A percentile compares a stretch with the other conserved stretches of the same genome.
These are phyloP conservation scores for Nesogale talazaci DNA, from an alignment of 2,113 vertebrate species.

Conservation along the genomic window DNA sequence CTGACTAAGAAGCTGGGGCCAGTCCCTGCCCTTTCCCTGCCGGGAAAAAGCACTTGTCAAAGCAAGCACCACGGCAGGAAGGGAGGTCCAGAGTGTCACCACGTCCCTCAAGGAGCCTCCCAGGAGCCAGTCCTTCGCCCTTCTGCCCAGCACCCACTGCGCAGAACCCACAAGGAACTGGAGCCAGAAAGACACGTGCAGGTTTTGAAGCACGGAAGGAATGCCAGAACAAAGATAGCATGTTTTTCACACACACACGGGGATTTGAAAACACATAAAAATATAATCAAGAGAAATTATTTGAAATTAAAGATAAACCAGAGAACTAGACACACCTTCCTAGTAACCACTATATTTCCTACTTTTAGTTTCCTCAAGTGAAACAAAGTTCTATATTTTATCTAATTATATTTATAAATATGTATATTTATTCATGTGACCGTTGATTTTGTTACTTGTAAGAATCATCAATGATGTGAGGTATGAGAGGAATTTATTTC, in stretches of 20 bases:
- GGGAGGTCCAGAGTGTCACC: not conserved
- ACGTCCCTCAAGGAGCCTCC: not conserved
- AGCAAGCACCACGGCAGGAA: not conserved
- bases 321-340: not conserved
- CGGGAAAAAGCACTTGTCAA: rapidly evolving
- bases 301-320: not conserved
- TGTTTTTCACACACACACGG: not conserved
- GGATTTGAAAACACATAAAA: not conserved
- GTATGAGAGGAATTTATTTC: not conserved
- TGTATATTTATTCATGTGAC: not conserved
- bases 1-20: not conserved
- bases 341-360: not conserved
- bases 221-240: rapidly evolving
- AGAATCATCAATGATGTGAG: not conserved
- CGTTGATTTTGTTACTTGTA: not conserved
- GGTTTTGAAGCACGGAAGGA: not conserved
- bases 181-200: rapidly evolving
- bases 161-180: not conserved
- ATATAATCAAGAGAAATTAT: no score
- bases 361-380: not conserved
- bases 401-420: not conserved
- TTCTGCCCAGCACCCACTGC: not conserved
- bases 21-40: not conserved
- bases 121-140: not conserved
- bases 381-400: not conserved